Evolutionary conservation across 2,888 invertebrate genomes (phyloP), one percentile per base, ranked within the genome.

Genomic region (Ashinkailepas kermadecensis): DNA sequence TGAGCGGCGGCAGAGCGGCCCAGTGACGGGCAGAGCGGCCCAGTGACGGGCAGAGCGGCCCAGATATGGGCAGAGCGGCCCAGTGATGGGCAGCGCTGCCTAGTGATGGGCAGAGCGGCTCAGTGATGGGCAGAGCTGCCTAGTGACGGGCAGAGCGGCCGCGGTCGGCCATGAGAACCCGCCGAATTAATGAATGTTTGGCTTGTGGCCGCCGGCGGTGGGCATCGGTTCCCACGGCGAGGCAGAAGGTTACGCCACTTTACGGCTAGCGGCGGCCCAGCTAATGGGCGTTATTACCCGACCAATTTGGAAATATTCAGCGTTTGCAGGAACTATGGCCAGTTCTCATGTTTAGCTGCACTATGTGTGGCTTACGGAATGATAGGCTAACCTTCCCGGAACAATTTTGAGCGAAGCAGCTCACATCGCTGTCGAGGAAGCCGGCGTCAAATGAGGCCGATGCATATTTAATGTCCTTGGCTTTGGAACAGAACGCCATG

Each of bases 91-190:
- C 39, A 81, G 54, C 2, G 12, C 21, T 11, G 57, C 2, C 39
- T 67, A 23, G 65, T 21, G 70, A 6, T 2, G 70, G 9, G 25
- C 57, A 54, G 78, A 23, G 65, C 18, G 4, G 56, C n/a, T 21
- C 57, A 64, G 74, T 7, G 15, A 54, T n/a, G 62, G 81, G 56
- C 62, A 13, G 64, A 39, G 15, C 25, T 54, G 54, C 25, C n/a
- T 15, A 57, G 23, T 1, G 21, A 18, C 23, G 15, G 23, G 56
- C 25, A 78, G 67, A 23, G n/a, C 11, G 74, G 78, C 58, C 83
- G 82, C 81, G 81, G 81, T 81, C 81, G 57, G 80, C 81, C 80
- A 74, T 74, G 74, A 74, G 74, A 74, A 56, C 74, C 54, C 54
- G 13, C 54, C 74, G 74, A 54, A 74, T 74, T 74, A 74, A 74